phyloP scores from a whole-genome alignment of 30 jellyfish, hydroid and myxozoan genomes.

The Pelagia noctiluca region DNA sequence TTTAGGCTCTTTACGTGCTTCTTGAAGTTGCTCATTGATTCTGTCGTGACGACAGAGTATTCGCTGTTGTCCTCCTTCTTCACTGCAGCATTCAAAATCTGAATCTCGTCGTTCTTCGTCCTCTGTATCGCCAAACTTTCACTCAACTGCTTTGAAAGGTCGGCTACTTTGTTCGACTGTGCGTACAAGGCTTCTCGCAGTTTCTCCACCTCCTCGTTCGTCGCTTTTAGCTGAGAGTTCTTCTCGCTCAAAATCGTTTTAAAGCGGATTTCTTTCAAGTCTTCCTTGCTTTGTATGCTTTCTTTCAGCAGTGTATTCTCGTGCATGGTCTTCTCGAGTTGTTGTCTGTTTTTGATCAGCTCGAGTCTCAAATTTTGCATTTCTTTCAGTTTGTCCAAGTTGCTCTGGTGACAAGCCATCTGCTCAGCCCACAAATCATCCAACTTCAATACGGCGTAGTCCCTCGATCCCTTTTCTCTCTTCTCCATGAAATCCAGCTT shows the following conservation, averaged over 20 bases:
- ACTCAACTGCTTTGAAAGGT: constrained; percentile 15
- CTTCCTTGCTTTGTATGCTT: neutral
- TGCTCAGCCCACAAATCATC: constrained; percentile 46
- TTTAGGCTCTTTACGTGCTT: constrained; percentile 7
- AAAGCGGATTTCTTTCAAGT: constrained; percentile 6
- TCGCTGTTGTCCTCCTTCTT: constrained; percentile 15
- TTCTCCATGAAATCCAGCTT: neutral
- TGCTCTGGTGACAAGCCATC: constrained; percentile 40
- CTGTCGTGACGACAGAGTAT: constrained; percentile 27
- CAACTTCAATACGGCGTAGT: constrained; percentile 13
- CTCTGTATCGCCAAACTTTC: constrained; percentile 7
- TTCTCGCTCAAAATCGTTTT: constrained; percentile 12
- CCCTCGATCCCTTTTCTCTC: neutral
- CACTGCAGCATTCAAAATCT: constrained; percentile 35
- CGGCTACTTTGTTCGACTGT: neutral
- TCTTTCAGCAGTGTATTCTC: constrained; percentile 13
- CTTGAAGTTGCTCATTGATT: constrained; percentile 43
- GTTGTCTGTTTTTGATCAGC: constrained; percentile 31
- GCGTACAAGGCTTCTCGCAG: constrained; percentile 19
- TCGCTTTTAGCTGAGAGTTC: neutral
- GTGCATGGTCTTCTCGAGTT: constrained; percentile 18
- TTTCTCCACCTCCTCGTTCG: constrained; percentile 26
- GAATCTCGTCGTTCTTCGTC: constrained; percentile 33
- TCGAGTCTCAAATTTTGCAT: constrained; percentile 38
- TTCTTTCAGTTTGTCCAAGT: constrained; percentile 38